Evolutionary conservation across 64 coral and sea anemone genomes (phyloP).

Genomic region (Porites australiensis): DNA sequence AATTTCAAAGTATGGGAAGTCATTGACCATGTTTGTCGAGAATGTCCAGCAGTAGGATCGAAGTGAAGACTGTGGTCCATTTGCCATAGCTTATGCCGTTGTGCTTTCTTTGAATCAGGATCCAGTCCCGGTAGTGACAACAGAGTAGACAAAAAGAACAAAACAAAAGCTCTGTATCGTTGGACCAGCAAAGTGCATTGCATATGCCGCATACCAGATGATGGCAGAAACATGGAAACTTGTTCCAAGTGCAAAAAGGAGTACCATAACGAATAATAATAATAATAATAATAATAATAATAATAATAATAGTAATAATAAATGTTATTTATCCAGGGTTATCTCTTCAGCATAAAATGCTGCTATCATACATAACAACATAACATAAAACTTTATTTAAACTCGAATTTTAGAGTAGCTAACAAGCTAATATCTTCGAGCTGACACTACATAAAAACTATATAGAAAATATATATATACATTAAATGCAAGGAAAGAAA

Average conservation of each 20-base stretch:
- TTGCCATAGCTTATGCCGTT: slow-evolving; percentile 55
- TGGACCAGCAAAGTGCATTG: slow-evolving; percentile 38
- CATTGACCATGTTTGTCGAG: slow-evolving; percentile 15
- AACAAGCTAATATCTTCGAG: too few species aligned
- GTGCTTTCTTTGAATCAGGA: slow-evolving; percentile 18
- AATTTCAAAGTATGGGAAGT: neutral
- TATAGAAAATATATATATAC: too few species aligned
- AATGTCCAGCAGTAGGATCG: slow-evolving; percentile 70
- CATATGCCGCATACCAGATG: slow-evolving; percentile 57
- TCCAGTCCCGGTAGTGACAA: neutral
- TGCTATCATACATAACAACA: too few species aligned
- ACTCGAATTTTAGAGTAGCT: too few species aligned
- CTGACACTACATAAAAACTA: too few species aligned
- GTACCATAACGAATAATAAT: too few species aligned
- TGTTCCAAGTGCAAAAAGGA: neutral
- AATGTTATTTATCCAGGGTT: too few species aligned
- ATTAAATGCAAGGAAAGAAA: too few species aligned
- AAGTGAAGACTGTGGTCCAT: slow-evolving; percentile 58
- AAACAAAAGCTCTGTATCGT: slow-evolving; percentile 13
- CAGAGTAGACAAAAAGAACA: neutral
- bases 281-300: too few species aligned
- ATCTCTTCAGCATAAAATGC: too few species aligned
- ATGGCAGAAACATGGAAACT: slow-evolving; percentile 37
- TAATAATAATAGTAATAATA: too few species aligned
- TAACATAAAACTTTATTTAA: too few species aligned